Conservation (phyloP, 2,113 vertebrate genomes). For the Jaculus jaculus region DNA sequence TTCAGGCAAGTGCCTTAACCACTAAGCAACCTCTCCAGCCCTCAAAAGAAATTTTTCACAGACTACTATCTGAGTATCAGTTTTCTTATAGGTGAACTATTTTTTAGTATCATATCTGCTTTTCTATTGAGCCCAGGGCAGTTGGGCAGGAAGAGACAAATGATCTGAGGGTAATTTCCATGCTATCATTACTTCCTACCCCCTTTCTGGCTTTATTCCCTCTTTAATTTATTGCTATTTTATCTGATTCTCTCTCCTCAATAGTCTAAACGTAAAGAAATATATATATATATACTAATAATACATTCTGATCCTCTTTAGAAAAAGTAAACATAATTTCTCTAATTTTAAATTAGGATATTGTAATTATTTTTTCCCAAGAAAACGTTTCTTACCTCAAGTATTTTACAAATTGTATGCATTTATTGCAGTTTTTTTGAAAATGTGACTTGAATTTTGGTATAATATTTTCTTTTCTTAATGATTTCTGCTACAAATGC, state of each 20-base stretch:
- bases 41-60: background rate
- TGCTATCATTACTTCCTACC: background rate
- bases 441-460: slow-evolving; percentile 4
- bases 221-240: background rate
- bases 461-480: background rate
- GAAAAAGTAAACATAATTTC: background rate
- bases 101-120: background rate
- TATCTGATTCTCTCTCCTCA: background rate
- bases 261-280: background rate
- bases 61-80: background rate
- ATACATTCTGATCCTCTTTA: background rate
- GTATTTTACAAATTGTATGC: background rate
- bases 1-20: too few species aligned
- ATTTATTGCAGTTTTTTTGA: background rate
- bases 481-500: slow-evolving; percentile 28
- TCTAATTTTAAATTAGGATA: background rate
- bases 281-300: background rate
- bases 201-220: background rate
- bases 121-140: background rate
- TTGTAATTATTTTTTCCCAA: background rate
- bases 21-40: too few species aligned
- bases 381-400: background rate
- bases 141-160: background rate
- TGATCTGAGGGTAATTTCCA: background rate
- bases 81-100: background rate